Evolutionary conservation across 2,888 invertebrate species (phyloP), one percentile per base, ranked within the genome.

Genomic region (Trichogramma evanescens): DNA sequence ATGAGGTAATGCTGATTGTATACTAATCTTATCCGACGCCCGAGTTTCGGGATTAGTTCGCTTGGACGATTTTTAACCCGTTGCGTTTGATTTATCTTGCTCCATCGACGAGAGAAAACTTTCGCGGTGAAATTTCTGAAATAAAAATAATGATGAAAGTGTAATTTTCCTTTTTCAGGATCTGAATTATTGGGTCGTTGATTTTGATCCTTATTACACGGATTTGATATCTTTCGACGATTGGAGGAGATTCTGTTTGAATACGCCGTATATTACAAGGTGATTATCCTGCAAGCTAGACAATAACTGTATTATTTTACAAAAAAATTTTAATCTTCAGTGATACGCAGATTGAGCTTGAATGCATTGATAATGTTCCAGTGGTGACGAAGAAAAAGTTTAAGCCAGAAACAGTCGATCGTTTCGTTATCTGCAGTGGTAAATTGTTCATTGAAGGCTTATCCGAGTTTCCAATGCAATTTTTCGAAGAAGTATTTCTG

Each of bases 151-250:
- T 2, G 2, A 26, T 26, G 26, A 26, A 38, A 8, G 4, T 13
- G 6, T 44, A 10, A 46, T 43, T 10, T 54, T 4, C 48, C 48
- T 9, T 4, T 38, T 48, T 5, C 56, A 67, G 67, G 52, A 26
- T 38, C 49, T 61, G 4, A 59, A 63, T 58, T 59, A 64, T 41
- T 70, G 69, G 69, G 63, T 69, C 5, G 63, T 67, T 1, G 69
- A 70, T 58, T 56, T 68, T 9, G 66, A 70, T 63, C 69, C 68
- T 9, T 65, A 66, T 50, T 68, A 70, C 57, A 69, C 70, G 4
- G 68, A 70, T 42, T 58, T 70, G 26, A 49, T 68, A 13, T 66
- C 68, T 5, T 70, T 69, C 53, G 62, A 65, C 39, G 69, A 70
- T 41, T 69, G 68, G 70, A 61, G 64, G 38, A 66, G 66, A 55